phyloP scores from a whole-genome alignment of 2,797 vertebrate species.

The Darevskia mixta region DNA sequence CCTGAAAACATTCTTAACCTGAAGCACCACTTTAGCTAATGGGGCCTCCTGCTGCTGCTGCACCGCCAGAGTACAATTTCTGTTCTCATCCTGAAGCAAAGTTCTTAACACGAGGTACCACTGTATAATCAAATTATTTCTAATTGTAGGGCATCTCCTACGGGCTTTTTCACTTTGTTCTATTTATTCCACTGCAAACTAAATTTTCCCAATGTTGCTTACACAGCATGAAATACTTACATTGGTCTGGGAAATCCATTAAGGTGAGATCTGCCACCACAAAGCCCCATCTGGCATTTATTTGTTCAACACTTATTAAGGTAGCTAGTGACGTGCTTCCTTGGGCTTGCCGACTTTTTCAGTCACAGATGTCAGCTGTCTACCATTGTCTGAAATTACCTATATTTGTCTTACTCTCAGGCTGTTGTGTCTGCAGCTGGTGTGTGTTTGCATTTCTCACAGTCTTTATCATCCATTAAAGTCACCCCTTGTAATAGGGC shows the following conservation, averaged over 20 bases:
- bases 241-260: neutral
- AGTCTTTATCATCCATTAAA: conserved; percentile 34
- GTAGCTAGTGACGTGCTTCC: conserved; percentile 6
- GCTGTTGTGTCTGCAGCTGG: conserved; percentile 27
- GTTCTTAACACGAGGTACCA: too few relatives aligned
- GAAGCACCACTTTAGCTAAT: too few relatives aligned
- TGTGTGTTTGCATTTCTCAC: conserved; percentile 18
- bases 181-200: conserved; percentile 27
- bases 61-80: too few relatives aligned
- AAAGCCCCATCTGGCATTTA: neutral
- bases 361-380: conserved; percentile 35
- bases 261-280: neutral
- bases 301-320: neutral
- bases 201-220: conserved; percentile 10
- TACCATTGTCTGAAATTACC: conserved; percentile 28
- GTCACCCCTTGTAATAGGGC: conserved; percentile 13
- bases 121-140: neutral
- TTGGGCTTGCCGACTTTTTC: conserved; percentile 17
- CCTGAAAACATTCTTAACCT: too few relatives aligned
- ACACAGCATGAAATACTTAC: neutral
- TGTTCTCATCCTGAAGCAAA: too few relatives aligned
- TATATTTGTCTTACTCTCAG: neutral
- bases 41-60: too few relatives aligned
- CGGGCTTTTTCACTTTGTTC: neutral
- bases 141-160: neutral